Conservation (phyloP, 2,113 vertebrate species). For the Pampusana beccarii region DNA sequence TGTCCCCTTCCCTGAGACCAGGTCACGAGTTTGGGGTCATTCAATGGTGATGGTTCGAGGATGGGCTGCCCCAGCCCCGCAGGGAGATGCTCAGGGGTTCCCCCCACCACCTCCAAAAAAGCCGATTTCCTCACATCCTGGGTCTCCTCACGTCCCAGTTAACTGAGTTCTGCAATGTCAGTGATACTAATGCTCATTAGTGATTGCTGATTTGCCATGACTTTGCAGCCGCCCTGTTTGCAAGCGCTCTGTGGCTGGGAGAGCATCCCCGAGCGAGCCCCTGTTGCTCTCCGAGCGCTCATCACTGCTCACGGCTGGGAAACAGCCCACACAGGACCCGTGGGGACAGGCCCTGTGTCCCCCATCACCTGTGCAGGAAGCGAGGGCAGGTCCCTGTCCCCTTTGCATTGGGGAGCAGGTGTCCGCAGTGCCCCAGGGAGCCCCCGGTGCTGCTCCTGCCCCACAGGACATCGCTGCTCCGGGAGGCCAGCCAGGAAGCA, state of each 20-base stretch:
- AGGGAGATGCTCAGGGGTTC: too few relatives aligned
- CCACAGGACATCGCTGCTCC: background rate
- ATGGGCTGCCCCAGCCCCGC: background rate
- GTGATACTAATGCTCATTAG: background rate
- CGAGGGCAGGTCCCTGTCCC: accelerated
- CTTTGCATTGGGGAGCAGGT: too few relatives aligned
- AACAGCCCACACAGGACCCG: too few relatives aligned
- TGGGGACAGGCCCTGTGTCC: background rate
- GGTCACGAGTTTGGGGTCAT: background rate
- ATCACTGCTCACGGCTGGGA: too few relatives aligned
- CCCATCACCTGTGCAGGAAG: background rate
- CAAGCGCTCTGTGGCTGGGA: background rate
- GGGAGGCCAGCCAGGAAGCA: too few relatives aligned
- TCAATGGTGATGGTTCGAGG: too few relatives aligned
- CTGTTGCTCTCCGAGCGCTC: too few relatives aligned
- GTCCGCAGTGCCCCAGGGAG: too few relatives aligned
- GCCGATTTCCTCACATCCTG: background rate
- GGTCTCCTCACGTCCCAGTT: too few relatives aligned
- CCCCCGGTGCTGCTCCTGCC: too few relatives aligned
- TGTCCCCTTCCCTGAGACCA: background rate
- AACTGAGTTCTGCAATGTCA: background rate
- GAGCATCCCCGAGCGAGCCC: background rate
- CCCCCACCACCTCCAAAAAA: too few relatives aligned
- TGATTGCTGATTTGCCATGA: background rate
- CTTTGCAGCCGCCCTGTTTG: background rate